A percentile compares a stretch with the other conserved stretches of the same genome.
Conservation (phyloP, 2,888 invertebrate species). For the Meteorus colon region DNA sequence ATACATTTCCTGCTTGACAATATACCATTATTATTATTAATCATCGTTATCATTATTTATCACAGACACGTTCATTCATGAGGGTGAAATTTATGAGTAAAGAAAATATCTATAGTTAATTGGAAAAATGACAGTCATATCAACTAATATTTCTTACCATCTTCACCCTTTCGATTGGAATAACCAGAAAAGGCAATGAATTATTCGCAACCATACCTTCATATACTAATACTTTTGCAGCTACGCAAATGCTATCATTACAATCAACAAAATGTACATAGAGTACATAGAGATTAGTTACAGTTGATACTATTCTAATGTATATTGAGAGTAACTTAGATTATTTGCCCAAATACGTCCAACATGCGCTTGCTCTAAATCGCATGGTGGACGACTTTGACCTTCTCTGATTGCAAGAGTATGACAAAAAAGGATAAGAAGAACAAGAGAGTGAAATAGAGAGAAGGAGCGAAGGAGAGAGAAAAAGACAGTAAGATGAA, state of each 20-base stretch:
- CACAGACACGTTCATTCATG: background rate
- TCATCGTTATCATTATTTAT: background rate
- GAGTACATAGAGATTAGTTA: background rate
- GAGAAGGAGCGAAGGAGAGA: background rate
- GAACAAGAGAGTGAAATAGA: constrained; percentile 7
- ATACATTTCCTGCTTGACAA: background rate
- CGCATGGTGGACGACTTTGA: constrained; percentile 32
- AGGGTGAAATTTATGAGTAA: background rate
- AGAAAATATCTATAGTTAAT: background rate
- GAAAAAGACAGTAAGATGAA: background rate
- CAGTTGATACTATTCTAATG: background rate
- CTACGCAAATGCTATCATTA: background rate
- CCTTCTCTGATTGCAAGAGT: constrained; percentile 30
- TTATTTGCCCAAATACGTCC: background rate
- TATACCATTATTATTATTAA: background rate
- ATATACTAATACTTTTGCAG: background rate
- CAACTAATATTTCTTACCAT: background rate
- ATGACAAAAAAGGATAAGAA: constrained; percentile 12
- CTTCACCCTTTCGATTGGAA: background rate
- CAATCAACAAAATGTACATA: background rate
- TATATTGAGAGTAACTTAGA: background rate
- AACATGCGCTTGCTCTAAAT: background rate
- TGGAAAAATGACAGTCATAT: background rate
- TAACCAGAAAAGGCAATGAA: background rate
- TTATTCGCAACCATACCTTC: background rate